Conservation (phyloP, 1,140 invertebrate species). For the Popillia japonica region DNA sequence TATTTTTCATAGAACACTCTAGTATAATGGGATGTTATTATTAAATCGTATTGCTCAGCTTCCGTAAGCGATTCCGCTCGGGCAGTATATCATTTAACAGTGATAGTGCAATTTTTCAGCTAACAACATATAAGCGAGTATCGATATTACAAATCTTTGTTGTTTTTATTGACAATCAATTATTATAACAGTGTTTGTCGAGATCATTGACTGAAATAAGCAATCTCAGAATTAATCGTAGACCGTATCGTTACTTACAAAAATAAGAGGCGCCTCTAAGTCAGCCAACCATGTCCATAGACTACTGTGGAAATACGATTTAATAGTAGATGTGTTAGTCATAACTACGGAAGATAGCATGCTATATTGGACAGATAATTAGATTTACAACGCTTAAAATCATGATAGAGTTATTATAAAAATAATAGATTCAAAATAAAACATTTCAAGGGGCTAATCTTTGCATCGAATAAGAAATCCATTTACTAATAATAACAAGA, state of each 20-base stretch:
- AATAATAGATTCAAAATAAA: no score
- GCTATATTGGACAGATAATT: not conserved
- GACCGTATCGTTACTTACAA: not conserved
- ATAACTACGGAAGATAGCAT: not conserved
- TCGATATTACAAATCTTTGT: not conserved
- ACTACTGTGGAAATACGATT: not conserved
- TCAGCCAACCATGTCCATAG: not conserved
- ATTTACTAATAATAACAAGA: no score
- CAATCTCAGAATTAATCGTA: not conserved
- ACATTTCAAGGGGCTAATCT: no score
- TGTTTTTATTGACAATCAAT: conserved; percentile 8
- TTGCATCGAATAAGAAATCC: no score
- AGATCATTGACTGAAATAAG: not conserved
- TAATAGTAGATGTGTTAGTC: not conserved
- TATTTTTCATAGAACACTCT: no score
- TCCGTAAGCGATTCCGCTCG: not conserved
- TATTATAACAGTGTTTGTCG: not conserved
- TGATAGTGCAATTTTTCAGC: not conserved
- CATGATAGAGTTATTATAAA: not conserved
- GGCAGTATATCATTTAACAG: not conserved
- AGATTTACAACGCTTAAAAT: not conserved
- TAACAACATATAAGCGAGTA: not conserved
- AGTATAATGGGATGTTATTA: not conserved
- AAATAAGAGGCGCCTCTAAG: not conserved
- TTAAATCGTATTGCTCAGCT: not conserved